Base-by-base conservation (phyloP, 2,113 vertebrate species). In the Chamaetylas fuelleborni region DNA sequence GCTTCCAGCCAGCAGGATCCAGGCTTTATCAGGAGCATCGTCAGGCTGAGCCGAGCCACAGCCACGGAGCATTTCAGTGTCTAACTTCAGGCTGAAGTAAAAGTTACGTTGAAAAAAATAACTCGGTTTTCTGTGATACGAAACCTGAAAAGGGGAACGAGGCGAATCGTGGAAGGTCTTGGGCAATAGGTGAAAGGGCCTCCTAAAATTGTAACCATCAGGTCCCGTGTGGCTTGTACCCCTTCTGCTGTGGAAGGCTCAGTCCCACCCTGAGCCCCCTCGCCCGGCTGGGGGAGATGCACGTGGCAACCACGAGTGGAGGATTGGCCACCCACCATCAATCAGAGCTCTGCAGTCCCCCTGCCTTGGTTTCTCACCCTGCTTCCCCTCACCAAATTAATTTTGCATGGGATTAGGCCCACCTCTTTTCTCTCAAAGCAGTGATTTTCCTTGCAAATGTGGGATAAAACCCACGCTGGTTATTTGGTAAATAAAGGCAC, bases 111-210 rank as follows among this genome's bases (percentile, higher is more conserved):
- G 60, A 50, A 70, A 81, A 88, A 69, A 91, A 72, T 8, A 45
- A 70, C 78, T 34, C 2, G 0, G 29, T 31, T 76, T 54, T 81
- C 84, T 51, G 78, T 7, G 62, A 88, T 80, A 2, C 5, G 95
- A 97, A 96, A 95, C 78, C 77, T 1, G 28, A 25, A 73, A 95
- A 93, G 24, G 67, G 89, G 94, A 97, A 95, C 9, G 20, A 56
- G 31, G 61, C 3, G 2, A 92, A 42, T 20, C n/a, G 11, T 28
- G 78, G 81, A n/a, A 88, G 45, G 5, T 9, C 90, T 96, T 96
- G 82, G 72, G 96, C 95, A 96, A 96, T 0, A 50, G 88, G 61
- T 92, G 95, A 93, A 88, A 94, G 93, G 88, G 90, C 71, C 67
- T 81, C 90, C 38, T 24, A 2, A 65, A 65, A 80, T 77, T 65